Conservation (phyloP, 2,113 vertebrate genomes). For the Ophthalmolycus amberensis region DNA sequence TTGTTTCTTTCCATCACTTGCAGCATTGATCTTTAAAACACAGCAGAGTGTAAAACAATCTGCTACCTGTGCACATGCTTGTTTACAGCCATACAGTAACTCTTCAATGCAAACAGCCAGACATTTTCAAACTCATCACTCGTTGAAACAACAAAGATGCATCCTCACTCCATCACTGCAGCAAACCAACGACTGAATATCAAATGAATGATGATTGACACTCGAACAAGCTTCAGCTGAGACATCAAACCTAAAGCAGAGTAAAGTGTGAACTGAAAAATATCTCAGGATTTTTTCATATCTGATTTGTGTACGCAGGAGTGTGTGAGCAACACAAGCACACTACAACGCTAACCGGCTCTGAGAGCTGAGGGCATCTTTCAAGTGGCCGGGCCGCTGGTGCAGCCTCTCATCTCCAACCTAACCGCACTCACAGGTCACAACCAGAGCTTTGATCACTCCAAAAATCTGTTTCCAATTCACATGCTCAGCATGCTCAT, state of each 20-base stretch:
- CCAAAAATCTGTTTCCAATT: conserved; percentile 68
- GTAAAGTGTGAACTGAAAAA: conserved; percentile 25
- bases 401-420: conserved; percentile 60
- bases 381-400: conserved; percentile 68
- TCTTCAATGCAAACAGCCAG: conserved; percentile 2
- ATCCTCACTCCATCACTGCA: neutral
- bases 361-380: conserved; percentile 60
- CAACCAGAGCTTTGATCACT: conserved; percentile 70
- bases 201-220: conserved; percentile 16
- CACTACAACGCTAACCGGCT: conserved; percentile 57
- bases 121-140: conserved; percentile 35
- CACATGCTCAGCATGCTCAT: conserved; percentile 56
- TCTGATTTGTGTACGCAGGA: conserved; percentile 9
- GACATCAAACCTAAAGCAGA: conserved; percentile 24
- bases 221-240: conserved; percentile 17
- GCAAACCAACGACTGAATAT: neutral
- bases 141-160: conserved; percentile 23
- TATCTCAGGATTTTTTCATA: conserved; percentile 47
- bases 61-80: neutral
- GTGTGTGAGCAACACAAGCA: conserved; percentile 39
- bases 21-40: conserved; percentile 3
- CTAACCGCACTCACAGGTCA: conserved; percentile 63
- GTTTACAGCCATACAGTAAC: conserved; percentile 2
- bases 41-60: conserved; percentile 21
- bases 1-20: conserved; percentile 17